These are phyloP conservation scores for Chionis minor DNA, from an alignment of 2,113 vertebrate genomes.

Conservation along the genomic window DNA sequence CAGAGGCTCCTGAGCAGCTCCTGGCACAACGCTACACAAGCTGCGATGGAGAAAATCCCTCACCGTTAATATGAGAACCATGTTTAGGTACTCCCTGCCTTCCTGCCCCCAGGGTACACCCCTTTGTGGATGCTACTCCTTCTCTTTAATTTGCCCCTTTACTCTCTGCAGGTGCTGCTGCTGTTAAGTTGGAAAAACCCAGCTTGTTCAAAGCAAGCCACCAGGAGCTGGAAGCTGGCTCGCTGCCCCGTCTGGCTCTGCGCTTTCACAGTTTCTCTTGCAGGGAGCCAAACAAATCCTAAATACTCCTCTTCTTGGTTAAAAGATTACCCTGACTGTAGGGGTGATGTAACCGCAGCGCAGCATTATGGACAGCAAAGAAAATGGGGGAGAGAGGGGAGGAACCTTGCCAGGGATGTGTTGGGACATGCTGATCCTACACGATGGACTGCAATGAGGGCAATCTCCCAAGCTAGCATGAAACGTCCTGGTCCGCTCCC, in stretches of 20 bases:
- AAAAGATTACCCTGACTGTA: not conserved
- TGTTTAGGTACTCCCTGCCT: not conserved
- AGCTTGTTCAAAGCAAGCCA: not conserved
- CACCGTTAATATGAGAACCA: not conserved
- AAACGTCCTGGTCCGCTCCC: accelerated
- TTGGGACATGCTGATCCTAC: not conserved
- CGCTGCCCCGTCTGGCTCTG: accelerated
- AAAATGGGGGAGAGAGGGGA: not conserved
- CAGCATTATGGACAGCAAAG: not conserved
- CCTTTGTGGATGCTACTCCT: not conserved
- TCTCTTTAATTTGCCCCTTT: not conserved
- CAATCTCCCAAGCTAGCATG: not conserved
- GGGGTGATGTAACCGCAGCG: not conserved
- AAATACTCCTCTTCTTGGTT: not conserved
- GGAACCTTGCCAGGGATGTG: not conserved
- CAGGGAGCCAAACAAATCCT: not conserved
- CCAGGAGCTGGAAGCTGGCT: not conserved
- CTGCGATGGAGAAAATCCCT: not conserved
- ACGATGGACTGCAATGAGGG: accelerated
- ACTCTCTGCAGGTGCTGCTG: slow-evolving; percentile 20
- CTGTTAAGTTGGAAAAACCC: slow-evolving; percentile 9
- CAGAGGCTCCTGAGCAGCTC: not conserved
- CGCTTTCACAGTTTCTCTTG: not conserved
- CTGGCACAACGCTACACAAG: not conserved
- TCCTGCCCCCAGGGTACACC: not conserved